These are phyloP conservation scores for Gnathonemus echidnorhynchus DNA, from an alignment of 2,113 vertebrate genomes.

Conservation along the genomic window DNA sequence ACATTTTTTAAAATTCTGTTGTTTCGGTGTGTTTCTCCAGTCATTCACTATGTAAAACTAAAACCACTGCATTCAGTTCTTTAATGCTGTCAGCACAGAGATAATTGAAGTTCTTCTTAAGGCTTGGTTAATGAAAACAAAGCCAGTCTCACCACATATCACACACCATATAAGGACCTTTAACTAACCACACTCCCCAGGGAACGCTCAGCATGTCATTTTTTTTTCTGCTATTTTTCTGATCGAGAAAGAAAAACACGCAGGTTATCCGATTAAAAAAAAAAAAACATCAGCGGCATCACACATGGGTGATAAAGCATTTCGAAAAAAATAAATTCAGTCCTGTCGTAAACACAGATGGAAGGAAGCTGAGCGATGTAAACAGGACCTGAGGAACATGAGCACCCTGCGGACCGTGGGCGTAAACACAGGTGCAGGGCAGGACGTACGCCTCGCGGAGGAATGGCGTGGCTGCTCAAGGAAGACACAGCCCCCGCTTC, in stretches of 20 bases:
- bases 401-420: not conserved
- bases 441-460: not conserved
- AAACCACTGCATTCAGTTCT: not conserved
- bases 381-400: not conserved
- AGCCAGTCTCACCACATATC: not conserved
- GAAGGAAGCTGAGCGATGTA: constrained; percentile 7
- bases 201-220: constrained; percentile 42
- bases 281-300: constrained; percentile 25
- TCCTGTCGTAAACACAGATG: constrained; percentile 30
- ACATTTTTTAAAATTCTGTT: not conserved
- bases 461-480: constrained; percentile 8
- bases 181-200: constrained; percentile 48
- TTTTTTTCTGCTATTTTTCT: constrained; percentile 45
- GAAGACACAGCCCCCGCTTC: not conserved
- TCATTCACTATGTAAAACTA: not conserved
- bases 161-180: not conserved
- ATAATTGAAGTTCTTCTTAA: not conserved
- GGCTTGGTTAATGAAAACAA: not conserved
- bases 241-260: constrained; percentile 46
- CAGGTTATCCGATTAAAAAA: constrained; percentile 25
- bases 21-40: not conserved
- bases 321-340: constrained; percentile 35
- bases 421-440: constrained; percentile 22
- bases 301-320: constrained; percentile 56
- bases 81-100: not conserved